Conservation (phyloP, 2,888 invertebrate genomes). For the Portevinia maculata region DNA sequence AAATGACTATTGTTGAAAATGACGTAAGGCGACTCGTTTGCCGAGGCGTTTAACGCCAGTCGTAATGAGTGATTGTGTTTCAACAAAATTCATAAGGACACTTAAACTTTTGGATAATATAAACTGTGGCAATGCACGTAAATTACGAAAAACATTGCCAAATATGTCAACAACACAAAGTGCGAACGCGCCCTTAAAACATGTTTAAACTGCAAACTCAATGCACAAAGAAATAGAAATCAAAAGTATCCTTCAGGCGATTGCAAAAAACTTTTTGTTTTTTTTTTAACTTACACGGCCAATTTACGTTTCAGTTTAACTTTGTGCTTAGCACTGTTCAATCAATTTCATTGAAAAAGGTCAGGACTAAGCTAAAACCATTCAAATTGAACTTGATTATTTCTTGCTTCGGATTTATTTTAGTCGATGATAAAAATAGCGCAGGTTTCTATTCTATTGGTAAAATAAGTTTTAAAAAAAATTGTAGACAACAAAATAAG, state of each 20-base stretch:
- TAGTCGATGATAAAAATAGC: conserved; percentile 45
- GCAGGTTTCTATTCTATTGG: conserved; percentile 9
- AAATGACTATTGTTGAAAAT: too few relatives aligned
- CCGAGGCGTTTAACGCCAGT: too few relatives aligned
- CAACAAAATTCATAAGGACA: too few relatives aligned
- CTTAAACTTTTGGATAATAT: too few relatives aligned
- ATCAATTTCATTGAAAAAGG: conserved; percentile 45
- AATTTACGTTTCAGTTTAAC: conserved; percentile 44
- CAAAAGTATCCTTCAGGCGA: neutral
- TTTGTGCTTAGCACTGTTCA: conserved; percentile 15
- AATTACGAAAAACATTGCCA: too few relatives aligned
- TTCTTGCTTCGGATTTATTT: conserved; percentile 44
- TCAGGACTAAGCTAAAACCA: conserved; percentile 51
- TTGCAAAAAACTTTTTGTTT: neutral
- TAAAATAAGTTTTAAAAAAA: neutral
- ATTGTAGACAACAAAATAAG: neutral
- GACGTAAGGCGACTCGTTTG: too few relatives aligned
- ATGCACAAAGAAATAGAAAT: neutral
- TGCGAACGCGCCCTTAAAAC: too few relatives aligned
- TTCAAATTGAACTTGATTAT: conserved; percentile 65
- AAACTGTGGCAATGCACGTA: too few relatives aligned
- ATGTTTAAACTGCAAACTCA: too few relatives aligned
- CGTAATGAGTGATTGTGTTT: too few relatives aligned
- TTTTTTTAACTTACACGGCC: neutral
- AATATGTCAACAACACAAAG: too few relatives aligned